Percentiles rank a stretch among this genome's conserved stretches.
Conservation (phyloP, 2,113 vertebrate genomes). For the Galbula dea region DNA sequence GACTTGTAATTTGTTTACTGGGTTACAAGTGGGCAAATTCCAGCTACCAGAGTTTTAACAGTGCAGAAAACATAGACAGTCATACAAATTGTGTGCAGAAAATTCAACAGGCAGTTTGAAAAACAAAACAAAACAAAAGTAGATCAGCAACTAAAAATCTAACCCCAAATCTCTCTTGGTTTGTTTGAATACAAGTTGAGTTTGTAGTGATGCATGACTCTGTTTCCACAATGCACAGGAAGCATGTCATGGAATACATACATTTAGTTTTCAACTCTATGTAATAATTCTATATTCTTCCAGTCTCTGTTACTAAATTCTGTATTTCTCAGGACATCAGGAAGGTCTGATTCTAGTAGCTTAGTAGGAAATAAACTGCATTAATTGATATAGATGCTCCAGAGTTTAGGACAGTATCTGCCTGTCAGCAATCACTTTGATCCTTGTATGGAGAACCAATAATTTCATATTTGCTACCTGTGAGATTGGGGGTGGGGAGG, state of each 20-base stretch:
- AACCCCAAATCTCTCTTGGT: background rate
- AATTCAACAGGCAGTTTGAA: background rate
- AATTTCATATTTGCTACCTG: background rate
- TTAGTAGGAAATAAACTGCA: background rate
- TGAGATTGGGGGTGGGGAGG: fast-evolving
- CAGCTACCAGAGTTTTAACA: background rate
- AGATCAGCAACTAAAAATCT: background rate
- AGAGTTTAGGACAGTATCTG: background rate
- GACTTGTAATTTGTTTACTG: background rate
- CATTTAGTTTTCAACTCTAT: background rate
- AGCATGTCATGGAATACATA: background rate
- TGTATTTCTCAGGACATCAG: background rate
- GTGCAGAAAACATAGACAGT: background rate
- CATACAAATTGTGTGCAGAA: background rate
- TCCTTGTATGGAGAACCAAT: background rate
- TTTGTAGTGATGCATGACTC: background rate
- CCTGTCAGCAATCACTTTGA: background rate
- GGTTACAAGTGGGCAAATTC: background rate
- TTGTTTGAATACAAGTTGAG: background rate
- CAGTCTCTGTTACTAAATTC: background rate
- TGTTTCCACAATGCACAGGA: background rate
- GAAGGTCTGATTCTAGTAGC: background rate
- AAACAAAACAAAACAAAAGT: too few relatives aligned
- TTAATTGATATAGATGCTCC: background rate
- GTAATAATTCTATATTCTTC: background rate